phyloP scores from a whole-genome alignment of 30 jellyfish, hydroid and myxozoan species.

The Turritopsis dohrnii region DNA sequence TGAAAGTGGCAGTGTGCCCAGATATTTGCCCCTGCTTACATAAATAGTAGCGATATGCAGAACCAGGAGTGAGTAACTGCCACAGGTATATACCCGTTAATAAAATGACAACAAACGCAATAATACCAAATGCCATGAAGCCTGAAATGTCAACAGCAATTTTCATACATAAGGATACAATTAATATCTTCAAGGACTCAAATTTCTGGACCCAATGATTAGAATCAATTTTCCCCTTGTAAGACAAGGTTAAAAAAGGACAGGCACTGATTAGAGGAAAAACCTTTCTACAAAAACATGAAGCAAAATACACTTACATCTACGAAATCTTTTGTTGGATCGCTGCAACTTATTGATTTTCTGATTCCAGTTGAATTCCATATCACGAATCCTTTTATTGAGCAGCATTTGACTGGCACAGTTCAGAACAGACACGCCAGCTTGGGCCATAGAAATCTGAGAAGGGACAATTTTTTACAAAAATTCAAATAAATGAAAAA shows the following conservation, averaged over 20 bases:
- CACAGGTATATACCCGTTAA: slow-evolving; percentile 55
- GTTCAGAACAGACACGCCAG: slow-evolving; percentile 32
- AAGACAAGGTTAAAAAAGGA: background rate
- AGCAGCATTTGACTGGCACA: slow-evolving; percentile 19
- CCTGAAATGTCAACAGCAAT: slow-evolving; percentile 40
- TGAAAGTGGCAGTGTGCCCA: slow-evolving; percentile 44
- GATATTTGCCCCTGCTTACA: slow-evolving; percentile 43
- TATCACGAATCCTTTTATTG: slow-evolving; percentile 3
- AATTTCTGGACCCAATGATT: no score
- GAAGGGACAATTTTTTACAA: background rate
- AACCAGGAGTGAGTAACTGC: slow-evolving; percentile 69
- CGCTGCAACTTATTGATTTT: background rate
- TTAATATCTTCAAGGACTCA: no score
- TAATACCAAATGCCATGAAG: slow-evolving; percentile 10
- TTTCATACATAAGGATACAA: no score
- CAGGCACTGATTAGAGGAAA: background rate
- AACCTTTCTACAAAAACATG: background rate
- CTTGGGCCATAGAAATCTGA: slow-evolving; percentile 33
- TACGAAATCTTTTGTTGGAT: slow-evolving; percentile 13
- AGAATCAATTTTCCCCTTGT: no score
- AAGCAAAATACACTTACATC: slow-evolving; percentile 2
- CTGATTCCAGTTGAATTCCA: slow-evolving; percentile 13
- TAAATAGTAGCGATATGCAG: slow-evolving; percentile 41
- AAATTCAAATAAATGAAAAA: background rate
- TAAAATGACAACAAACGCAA: background rate